phyloP scores from a whole-genome alignment of 2,888 invertebrate genomes.

The Scotopteryx bipunctaria region DNA sequence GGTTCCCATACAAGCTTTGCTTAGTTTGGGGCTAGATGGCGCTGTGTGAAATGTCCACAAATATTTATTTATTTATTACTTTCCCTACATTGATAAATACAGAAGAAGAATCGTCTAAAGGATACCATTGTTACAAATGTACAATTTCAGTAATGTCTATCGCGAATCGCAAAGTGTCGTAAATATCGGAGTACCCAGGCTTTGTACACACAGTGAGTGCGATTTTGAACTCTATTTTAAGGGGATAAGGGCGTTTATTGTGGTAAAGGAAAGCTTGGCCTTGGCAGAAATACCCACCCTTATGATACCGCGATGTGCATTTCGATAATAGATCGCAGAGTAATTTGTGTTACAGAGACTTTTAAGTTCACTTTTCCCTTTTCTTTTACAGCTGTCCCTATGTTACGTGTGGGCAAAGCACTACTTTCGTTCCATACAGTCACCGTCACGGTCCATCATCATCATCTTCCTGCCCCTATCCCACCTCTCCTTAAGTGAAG shows the following conservation, averaged over 20 bases:
- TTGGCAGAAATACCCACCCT: slow-evolving; percentile 70
- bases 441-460: no score
- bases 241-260: slow-evolving; percentile 24
- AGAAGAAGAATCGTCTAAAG: slow-evolving; percentile 29
- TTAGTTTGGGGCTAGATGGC: no score
- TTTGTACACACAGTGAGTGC: not conserved
- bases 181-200: slow-evolving; percentile 51
- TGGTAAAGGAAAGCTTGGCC: slow-evolving; percentile 34
- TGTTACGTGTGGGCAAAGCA: no score
- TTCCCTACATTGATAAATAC: slow-evolving; percentile 7
- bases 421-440: no score
- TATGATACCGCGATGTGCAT: slow-evolving; percentile 77
- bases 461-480: no score
- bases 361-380: not conserved
- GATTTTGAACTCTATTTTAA: slow-evolving; percentile 28
- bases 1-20: no score
- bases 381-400: no score
- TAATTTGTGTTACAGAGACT: slow-evolving; percentile 32
- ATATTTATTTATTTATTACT: no score
- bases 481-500: no score
- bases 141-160: slow-evolving; percentile 69
- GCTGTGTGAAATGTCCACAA: no score
- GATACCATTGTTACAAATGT: slow-evolving; percentile 41
- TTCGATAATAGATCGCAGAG: slow-evolving; percentile 72
- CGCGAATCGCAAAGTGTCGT: slow-evolving; percentile 49